These are phyloP conservation scores for Hypercompe scribonia DNA, from an alignment of 2,888 invertebrate species.

Conservation along the genomic window DNA sequence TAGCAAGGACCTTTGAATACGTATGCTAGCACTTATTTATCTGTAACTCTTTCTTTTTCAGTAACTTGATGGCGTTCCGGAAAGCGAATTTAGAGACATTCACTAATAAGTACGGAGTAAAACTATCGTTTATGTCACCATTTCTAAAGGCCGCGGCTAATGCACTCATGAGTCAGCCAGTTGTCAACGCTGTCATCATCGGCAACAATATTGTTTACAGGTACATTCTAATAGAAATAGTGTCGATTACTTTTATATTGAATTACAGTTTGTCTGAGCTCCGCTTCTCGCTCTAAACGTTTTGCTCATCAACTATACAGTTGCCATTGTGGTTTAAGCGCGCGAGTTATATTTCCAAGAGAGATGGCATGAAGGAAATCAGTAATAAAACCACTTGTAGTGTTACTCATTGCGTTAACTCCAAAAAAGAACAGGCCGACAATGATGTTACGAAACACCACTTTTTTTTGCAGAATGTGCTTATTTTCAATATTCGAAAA, in stretches of 20 bases:
- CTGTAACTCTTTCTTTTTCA: conserved; percentile 52
- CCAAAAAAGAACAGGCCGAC: no score
- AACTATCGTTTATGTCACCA: conserved; percentile 99
- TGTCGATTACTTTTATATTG: neutral
- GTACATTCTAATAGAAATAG: conserved; percentile 43
- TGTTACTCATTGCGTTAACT: neutral
- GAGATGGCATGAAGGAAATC: no score
- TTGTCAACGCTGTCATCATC: conserved; percentile 98
- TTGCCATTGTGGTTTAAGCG: no score
- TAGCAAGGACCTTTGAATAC: neutral
- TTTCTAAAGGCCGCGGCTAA: conserved; percentile 98
- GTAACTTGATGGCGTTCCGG: conserved; percentile 96
- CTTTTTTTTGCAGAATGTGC: no score
- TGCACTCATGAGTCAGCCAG: conserved; percentile 98
- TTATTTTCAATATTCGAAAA: no score
- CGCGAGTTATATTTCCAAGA: neutral
- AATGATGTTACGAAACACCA: no score
- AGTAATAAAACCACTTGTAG: neutral
- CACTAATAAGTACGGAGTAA: conserved; percentile 96
- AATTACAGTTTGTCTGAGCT: neutral
- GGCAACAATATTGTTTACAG: conserved; percentile 91
- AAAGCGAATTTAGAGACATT: conserved; percentile 96
- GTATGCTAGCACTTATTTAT: neutral
- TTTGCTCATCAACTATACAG: neutral
- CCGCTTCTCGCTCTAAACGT: neutral